Conservation (phyloP, 2,797 vertebrate genomes). For the Fistularia tabacaria region DNA sequence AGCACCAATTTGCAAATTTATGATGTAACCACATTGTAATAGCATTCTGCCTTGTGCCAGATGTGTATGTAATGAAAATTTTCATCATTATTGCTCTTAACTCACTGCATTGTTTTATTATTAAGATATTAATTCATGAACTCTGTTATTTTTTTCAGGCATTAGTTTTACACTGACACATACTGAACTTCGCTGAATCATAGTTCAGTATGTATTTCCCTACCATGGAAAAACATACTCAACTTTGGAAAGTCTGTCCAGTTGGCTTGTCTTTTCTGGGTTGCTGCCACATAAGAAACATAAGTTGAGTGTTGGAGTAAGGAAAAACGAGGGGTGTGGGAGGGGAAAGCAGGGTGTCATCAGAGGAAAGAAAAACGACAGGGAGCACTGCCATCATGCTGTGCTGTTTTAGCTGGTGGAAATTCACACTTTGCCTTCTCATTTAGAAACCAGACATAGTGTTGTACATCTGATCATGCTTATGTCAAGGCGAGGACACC, state of each 20-base stretch:
- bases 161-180: too few relatives aligned
- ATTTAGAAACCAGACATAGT: slow-evolving; percentile 32
- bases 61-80: too few relatives aligned
- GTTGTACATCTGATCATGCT: slow-evolving; percentile 32
- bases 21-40: too few relatives aligned
- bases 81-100: too few relatives aligned
- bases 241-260: slow-evolving; percentile 21
- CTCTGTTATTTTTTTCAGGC: too few relatives aligned
- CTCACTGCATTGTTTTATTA: too few relatives aligned
- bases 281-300: slow-evolving; percentile 29
- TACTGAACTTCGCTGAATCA: neutral
- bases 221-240: slow-evolving; percentile 19
- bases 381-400: slow-evolving; percentile 34
- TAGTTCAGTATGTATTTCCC: slow-evolving; percentile 19
- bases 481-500: slow-evolving; percentile 9
- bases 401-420: slow-evolving; percentile 27
- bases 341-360: too few relatives aligned
- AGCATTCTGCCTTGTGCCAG: too few relatives aligned
- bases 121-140: too few relatives aligned
- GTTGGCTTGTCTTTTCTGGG: slow-evolving; percentile 34
- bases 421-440: slow-evolving; percentile 32
- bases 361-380: slow-evolving; percentile 9
- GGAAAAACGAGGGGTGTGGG: too few relatives aligned
- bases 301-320: slow-evolving; percentile 8
- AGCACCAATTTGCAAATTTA: too few relatives aligned